Base-by-base conservation (phyloP, 1,140 invertebrate species). In the Hyphantria cunea region DNA sequence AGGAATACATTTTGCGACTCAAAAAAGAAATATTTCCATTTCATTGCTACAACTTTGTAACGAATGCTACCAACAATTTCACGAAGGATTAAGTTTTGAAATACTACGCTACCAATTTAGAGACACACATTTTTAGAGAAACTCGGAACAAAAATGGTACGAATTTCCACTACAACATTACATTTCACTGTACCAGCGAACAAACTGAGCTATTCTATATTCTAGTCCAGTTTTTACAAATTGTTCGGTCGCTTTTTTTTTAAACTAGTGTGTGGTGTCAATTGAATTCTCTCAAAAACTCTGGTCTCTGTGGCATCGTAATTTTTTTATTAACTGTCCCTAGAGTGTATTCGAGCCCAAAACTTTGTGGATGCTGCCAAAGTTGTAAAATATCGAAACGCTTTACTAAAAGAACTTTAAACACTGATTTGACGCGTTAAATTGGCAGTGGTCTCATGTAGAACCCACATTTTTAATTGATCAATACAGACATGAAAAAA, bases 241-340 rank as follows among this genome's bases (percentile, higher is more conserved):
- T 72, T 75, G 72, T 34, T 52, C 59, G 51, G 58, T 41, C 37
- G 67, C 54, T 48, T 62, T n/a, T n/a, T n/a, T n/a, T n/a, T n/a
- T n/a, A 74, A 74, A 56, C 63, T 68, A 66, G 47, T 50, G 42
- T 58, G 37, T 12, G 59, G 65, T 69, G 67, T 64, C 70, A 60
- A 76, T 76, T 76, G 74, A 76, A 76, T 76, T 68, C 68, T 56
- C 50, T 33, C 47, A 41, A 69, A 70, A 72, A 63, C 58, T 12
- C 15, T 34, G 49, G 54, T 56, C 56, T 12, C 68, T 63, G 68
- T 48, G 70, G 74, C 53, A 49, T 73, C 70, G 70, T 76, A 76
- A 66, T 73, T 73, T 76, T n/a, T 76, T 76, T 76, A 76, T 76
- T 60, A 70, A 52, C 52, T 34, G 62, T 68, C 73, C 70, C 67